Conservation (phyloP, 2,888 invertebrate species). For the Spodoptera picta region DNA sequence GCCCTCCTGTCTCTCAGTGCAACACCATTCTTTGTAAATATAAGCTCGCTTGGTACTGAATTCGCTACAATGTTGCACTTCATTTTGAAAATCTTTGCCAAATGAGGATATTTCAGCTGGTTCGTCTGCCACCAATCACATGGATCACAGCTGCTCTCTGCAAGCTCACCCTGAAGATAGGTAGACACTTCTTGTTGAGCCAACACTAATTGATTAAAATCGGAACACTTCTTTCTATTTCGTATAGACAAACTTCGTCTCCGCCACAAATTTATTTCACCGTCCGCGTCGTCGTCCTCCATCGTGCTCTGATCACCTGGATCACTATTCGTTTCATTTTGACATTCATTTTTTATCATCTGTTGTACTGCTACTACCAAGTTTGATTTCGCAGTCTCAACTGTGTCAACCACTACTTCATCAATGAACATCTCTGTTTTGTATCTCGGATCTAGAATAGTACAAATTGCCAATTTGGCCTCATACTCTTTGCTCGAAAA, state of each 20-base stretch:
- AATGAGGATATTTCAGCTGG: conserved; percentile 11
- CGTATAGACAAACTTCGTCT: conserved; percentile 12
- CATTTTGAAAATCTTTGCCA: conserved; percentile 21
- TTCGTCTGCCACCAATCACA: conserved; percentile 21
- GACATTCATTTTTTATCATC: background rate
- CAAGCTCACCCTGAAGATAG: conserved; percentile 11
- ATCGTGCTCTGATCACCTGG: background rate
- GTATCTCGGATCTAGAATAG: conserved; percentile 25
- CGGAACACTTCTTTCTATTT: background rate
- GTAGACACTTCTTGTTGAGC: conserved; percentile 24
- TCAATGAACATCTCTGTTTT: conserved; percentile 19
- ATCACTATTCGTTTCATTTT: no score
- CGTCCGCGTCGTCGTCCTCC: background rate
- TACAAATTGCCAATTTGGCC: conserved; percentile 11
- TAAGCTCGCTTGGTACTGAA: background rate
- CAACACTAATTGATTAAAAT: background rate
- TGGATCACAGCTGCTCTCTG: conserved; percentile 1
- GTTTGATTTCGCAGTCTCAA: conserved; percentile 2
- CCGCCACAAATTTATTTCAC: conserved; percentile 14
- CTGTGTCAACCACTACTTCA: conserved; percentile 1
- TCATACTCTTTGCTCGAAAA: conserved; percentile 8
- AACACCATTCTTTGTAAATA: conserved; percentile 11
- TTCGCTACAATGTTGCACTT: conserved; percentile 21
- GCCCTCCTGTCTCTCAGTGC: background rate
- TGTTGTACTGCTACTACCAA: conserved; percentile 7